phyloP scores from a whole-genome alignment of 1,140 invertebrate genomes.

The Drosophila cardini region DNA sequence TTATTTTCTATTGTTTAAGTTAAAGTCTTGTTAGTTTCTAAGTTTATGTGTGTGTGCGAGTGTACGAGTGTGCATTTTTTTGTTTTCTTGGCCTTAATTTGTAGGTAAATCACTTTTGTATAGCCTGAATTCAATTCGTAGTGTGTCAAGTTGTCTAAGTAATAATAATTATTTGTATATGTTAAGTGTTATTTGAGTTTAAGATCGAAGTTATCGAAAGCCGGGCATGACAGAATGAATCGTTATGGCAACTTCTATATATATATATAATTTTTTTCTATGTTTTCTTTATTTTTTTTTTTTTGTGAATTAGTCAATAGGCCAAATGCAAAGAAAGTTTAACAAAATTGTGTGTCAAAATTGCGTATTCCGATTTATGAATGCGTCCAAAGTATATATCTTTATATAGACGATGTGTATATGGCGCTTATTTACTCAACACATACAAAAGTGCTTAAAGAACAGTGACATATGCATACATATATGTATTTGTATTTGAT shows the following conservation, averaged over 20 bases:
- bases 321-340: slow-evolving; percentile 34
- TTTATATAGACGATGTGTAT: slow-evolving; percentile 38
- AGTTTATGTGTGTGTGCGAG: slow-evolving; percentile 51
- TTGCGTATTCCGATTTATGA: slow-evolving; percentile 53
- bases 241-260: slow-evolving; percentile 33
- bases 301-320: slow-evolving; percentile 7
- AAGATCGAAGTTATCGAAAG: slow-evolving; percentile 32
- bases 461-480: slow-evolving; percentile 1
- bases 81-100: slow-evolving; percentile 56
- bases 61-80: slow-evolving; percentile 54
- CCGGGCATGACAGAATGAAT: slow-evolving; percentile 27
- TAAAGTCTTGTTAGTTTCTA: slow-evolving; percentile 41
- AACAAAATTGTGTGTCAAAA: slow-evolving; percentile 52
- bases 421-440: slow-evolving; percentile 23
- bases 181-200: slow-evolving; percentile 82
- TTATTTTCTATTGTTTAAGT: slow-evolving; percentile 21
- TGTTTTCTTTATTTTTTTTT: slow-evolving; percentile 26
- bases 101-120: slow-evolving; percentile 55
- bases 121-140: slow-evolving; percentile 72
- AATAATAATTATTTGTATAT: slow-evolving; percentile 57
- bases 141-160: slow-evolving; percentile 65
- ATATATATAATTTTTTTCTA: slow-evolving; percentile 18
- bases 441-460: slow-evolving; percentile 26
- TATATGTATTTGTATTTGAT: slow-evolving; percentile 37
- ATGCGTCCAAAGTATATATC: slow-evolving; percentile 41